Evolutionary conservation across 2,797 vertebrate species (phyloP).

Genomic region (Ciconia nigra): DNA sequence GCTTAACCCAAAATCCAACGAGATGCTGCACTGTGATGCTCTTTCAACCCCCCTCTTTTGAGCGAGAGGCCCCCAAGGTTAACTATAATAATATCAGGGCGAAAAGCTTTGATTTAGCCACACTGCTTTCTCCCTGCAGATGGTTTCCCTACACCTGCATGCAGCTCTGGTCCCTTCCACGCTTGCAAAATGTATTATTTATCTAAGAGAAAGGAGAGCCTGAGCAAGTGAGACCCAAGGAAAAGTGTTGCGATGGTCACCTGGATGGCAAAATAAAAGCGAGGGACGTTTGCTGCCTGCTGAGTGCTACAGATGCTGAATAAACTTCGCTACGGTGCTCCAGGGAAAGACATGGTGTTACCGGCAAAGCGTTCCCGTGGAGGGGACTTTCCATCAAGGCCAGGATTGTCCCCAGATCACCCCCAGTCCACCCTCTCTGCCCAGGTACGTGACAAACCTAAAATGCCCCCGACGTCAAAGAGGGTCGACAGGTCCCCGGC

Average conservation of each 20-base stretch:
- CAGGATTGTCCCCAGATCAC: neutral
- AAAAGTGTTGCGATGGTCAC: neutral
- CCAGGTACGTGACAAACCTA: slow-evolving; percentile 72
- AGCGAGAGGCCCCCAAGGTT: neutral
- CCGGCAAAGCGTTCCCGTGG: too few species aligned
- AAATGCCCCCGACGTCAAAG: slow-evolving; percentile 93
- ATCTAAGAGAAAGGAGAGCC: neutral
- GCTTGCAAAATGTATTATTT: neutral
- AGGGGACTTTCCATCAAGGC: neutral
- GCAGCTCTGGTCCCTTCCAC: neutral
- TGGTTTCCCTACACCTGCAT: neutral
- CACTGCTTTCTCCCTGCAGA: neutral
- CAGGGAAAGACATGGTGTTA: neutral
- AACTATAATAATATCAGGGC: neutral
- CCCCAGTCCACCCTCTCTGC: neutral
- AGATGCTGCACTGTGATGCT: neutral
- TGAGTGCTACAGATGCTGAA: neutral
- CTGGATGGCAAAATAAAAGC: neutral
- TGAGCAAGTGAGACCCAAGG: neutral
- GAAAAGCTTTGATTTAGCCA: neutral
- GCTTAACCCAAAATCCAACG: neutral
- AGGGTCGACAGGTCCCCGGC: slow-evolving; percentile 93
- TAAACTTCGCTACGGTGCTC: neutral
- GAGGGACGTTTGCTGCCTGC: neutral
- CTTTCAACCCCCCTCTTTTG: neutral